Percentiles rank a stretch among this genome's conserved stretches.
phyloP scores from a whole-genome alignment of 2,888 invertebrate species.

The Falcaria lacertinaria region DNA sequence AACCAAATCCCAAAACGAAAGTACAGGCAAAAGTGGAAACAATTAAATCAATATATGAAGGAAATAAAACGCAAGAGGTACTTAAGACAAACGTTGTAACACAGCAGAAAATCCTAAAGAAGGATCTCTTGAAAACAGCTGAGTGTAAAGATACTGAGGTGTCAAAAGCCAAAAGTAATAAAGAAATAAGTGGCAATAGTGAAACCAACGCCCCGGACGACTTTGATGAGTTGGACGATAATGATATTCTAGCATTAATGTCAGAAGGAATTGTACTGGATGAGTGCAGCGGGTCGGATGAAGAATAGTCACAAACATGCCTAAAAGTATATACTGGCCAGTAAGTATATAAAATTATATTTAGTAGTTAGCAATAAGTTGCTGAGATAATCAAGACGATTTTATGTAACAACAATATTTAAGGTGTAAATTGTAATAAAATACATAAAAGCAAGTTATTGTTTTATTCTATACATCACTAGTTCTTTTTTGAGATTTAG shows the following conservation, averaged over 20 bases:
- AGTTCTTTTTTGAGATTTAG: not conserved
- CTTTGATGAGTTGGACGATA: conserved; percentile 53
- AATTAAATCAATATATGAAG: not conserved
- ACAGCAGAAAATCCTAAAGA: not conserved
- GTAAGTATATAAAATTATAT: too few species aligned
- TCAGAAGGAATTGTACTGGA: conserved; percentile 59
- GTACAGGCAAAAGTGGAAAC: not conserved
- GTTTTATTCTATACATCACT: not conserved
- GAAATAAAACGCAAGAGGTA: not conserved
- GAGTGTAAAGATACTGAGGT: not conserved
- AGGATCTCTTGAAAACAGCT: not conserved
- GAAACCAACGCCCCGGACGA: conserved; percentile 25
- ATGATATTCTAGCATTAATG: conserved; percentile 58
- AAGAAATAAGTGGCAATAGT: conserved; percentile 8
- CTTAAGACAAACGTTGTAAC: conserved; percentile 1
- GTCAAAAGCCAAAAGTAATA: conserved; percentile 1
- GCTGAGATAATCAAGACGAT: too few species aligned
- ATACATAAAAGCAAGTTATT: not conserved
- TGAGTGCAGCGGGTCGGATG: conserved; percentile 60
- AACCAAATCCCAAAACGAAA: conserved; percentile 3
- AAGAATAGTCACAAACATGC: conserved; percentile 22
- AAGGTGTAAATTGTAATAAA: not conserved
- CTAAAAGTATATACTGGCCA: too few species aligned
- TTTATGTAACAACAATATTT: too few species aligned
- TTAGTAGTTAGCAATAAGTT: too few species aligned